These are phyloP conservation scores for Andrena haemorrhoa DNA, from an alignment of 2,888 invertebrate species.

Conservation along the genomic window DNA sequence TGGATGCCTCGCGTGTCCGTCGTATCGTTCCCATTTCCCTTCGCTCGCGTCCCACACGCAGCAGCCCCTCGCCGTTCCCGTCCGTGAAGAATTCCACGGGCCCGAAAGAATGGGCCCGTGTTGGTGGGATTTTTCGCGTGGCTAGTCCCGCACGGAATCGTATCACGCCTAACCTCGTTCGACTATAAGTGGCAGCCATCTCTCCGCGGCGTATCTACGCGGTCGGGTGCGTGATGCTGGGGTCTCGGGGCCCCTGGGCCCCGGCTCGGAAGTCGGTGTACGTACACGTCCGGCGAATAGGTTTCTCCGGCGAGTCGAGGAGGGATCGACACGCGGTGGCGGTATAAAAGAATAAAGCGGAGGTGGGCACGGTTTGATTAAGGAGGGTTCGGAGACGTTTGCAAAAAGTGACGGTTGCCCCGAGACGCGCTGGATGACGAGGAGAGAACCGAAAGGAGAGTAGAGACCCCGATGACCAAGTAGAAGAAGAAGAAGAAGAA, in stretches of 20 bases:
- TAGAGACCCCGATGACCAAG: slow-evolving; percentile 39
- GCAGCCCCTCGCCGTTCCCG: not conserved
- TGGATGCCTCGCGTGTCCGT: too few relatives aligned
- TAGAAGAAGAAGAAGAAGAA: slow-evolving; percentile 26
- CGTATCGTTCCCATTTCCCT: too few relatives aligned
- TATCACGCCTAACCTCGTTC: slow-evolving; percentile 27
- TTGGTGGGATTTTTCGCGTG: slow-evolving; percentile 22
- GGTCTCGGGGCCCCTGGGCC: not conserved
- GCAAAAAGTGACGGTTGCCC: slow-evolving; percentile 76
- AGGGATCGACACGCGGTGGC: slow-evolving; percentile 66
- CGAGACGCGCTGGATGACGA: slow-evolving; percentile 69
- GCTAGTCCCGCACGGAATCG: slow-evolving; percentile 24
- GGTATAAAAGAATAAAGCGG: slow-evolving; percentile 72
- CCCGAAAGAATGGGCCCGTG: not conserved
- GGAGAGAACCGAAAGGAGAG: slow-evolving; percentile 56
- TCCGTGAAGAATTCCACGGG: slow-evolving; percentile 7
- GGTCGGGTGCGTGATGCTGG: not conserved
- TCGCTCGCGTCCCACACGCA: too few relatives aligned
- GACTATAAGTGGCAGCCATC: slow-evolving; percentile 16
- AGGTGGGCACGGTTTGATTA: slow-evolving; percentile 79
- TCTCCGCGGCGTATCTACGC: slow-evolving; percentile 12
- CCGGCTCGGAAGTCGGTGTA: slow-evolving; percentile 41
- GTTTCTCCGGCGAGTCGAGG: slow-evolving; percentile 34
- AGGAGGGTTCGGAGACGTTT: slow-evolving; percentile 75
- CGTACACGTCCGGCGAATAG: slow-evolving; percentile 51